These are phyloP conservation scores for Prosapia bicincta DNA, from an alignment of 2,888 invertebrate genomes.

Conservation along the genomic window DNA sequence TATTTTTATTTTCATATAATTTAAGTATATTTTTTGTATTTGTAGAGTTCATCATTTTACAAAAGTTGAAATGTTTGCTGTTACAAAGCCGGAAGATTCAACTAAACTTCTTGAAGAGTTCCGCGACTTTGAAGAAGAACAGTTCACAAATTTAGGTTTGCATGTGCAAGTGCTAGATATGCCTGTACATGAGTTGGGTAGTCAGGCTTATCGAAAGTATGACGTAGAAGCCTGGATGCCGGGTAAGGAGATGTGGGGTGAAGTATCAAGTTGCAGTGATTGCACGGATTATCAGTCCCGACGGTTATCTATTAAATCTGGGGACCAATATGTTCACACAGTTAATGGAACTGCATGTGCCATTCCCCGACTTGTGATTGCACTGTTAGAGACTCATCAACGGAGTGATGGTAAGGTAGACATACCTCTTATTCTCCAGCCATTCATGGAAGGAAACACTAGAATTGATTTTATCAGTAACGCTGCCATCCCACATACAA, in stretches of 20 bases:
- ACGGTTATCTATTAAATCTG: slow-evolving; percentile 68
- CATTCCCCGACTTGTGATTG: slow-evolving; percentile 83
- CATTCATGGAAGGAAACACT: slow-evolving; percentile 51
- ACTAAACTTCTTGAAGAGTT: slow-evolving; percentile 69
- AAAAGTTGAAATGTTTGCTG: slow-evolving; percentile 96
- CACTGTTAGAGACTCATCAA: slow-evolving; percentile 78
- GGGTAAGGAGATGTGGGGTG: slow-evolving; percentile 81
- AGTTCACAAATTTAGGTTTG: slow-evolving; percentile 72
- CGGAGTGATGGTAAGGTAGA: slow-evolving; percentile 58
- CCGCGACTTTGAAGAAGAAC: slow-evolving; percentile 65
- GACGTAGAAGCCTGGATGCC: slow-evolving; percentile 99
- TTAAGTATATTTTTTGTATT: too few relatives aligned
- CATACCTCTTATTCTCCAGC: slow-evolving; percentile 59
- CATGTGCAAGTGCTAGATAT: slow-evolving; percentile 87
- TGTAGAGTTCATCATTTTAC: slow-evolving; percentile 91
- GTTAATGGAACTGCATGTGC: slow-evolving; percentile 97
- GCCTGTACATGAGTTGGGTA: slow-evolving; percentile 92
- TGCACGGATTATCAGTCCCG: slow-evolving; percentile 96
- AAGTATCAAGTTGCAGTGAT: slow-evolving; percentile 91
- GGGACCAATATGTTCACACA: slow-evolving; percentile 67
- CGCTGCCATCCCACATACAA: slow-evolving; percentile 28
- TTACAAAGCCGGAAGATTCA: slow-evolving; percentile 67
- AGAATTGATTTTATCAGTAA: slow-evolving; percentile 38
- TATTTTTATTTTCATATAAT: too few relatives aligned
- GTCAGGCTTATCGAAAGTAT: slow-evolving; percentile 83